These are phyloP conservation scores for Spinus olivaceus DNA, from an alignment of 2,797 vertebrate species.

Conservation along the genomic window DNA sequence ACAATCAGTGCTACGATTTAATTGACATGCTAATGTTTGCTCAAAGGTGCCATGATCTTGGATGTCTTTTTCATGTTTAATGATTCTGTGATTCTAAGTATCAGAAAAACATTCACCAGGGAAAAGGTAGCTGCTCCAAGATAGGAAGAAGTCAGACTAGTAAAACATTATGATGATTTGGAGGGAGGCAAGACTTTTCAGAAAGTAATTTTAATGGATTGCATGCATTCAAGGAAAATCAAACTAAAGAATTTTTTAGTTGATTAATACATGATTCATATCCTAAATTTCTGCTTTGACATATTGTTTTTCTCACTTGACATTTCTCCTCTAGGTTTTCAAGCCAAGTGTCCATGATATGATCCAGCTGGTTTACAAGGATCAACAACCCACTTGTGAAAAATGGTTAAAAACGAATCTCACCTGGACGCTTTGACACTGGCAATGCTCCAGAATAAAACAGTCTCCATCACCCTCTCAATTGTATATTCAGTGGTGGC, in stretches of 20 bases:
- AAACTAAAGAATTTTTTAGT: neutral
- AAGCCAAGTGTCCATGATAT: constrained; percentile 12
- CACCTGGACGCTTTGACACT: constrained; percentile 82
- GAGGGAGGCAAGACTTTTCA: neutral
- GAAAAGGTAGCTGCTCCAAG: neutral
- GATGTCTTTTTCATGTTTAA: neutral
- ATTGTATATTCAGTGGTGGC: constrained; percentile 82
- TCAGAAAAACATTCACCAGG: neutral
- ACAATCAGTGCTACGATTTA: neutral
- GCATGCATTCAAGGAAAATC: neutral
- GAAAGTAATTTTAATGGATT: neutral
- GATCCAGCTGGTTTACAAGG: neutral
- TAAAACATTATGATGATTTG: neutral
- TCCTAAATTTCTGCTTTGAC: neutral
- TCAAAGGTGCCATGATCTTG: neutral
- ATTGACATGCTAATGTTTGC: neutral
- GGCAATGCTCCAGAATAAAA: constrained; percentile 73
- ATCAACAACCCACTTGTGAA: neutral
- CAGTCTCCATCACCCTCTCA: constrained; percentile 72
- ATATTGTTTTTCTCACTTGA: neutral
- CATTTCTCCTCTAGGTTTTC: constrained; percentile 31
- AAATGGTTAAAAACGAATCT: constrained; percentile 64
- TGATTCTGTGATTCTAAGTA: neutral
- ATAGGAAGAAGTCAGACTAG: neutral
- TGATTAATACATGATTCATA: neutral